phyloP scores from a whole-genome alignment of 2,113 vertebrate species.

The Numida meleagris region DNA sequence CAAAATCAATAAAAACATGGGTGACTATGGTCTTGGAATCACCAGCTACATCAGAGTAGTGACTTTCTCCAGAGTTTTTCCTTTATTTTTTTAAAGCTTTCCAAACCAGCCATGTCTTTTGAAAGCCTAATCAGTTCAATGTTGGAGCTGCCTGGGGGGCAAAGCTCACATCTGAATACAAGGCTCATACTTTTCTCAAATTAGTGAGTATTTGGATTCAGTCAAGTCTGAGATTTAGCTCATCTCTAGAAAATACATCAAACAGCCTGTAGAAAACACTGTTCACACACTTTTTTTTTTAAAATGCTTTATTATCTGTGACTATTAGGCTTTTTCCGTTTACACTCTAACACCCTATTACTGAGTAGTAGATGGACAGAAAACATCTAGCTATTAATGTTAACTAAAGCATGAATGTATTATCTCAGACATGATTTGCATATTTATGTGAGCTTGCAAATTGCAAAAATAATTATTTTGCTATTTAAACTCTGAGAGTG shows the following conservation, averaged over 20 bases:
- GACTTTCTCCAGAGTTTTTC: slow-evolving; percentile 34
- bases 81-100: slow-evolving; percentile 12
- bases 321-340: neutral
- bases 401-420: neutral
- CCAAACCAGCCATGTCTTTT: slow-evolving; percentile 21
- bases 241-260: slow-evolving; percentile 55
- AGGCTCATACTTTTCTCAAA: slow-evolving; percentile 63
- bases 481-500: neutral
- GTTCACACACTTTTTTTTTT: slow-evolving; percentile 29
- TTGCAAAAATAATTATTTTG: neutral
- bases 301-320: neutral
- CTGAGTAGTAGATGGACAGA: neutral
- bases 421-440: neutral
- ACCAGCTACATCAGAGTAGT: neutral
- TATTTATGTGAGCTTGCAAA: neutral
- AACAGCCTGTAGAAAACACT: slow-evolving; percentile 33
- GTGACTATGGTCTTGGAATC: slow-evolving; percentile 20
- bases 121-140: slow-evolving; percentile 46
- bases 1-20: slow-evolving; percentile 28
- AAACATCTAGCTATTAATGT: neutral
- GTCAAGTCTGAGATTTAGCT: slow-evolving; percentile 34
- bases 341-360: neutral
- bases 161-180: slow-evolving; percentile 69
- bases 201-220: slow-evolving; percentile 51
- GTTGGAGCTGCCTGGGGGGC: slow-evolving; percentile 27